These are phyloP conservation scores for Philantomba maxwellii DNA, from an alignment of 2,113 vertebrate species.

Conservation along the genomic window DNA sequence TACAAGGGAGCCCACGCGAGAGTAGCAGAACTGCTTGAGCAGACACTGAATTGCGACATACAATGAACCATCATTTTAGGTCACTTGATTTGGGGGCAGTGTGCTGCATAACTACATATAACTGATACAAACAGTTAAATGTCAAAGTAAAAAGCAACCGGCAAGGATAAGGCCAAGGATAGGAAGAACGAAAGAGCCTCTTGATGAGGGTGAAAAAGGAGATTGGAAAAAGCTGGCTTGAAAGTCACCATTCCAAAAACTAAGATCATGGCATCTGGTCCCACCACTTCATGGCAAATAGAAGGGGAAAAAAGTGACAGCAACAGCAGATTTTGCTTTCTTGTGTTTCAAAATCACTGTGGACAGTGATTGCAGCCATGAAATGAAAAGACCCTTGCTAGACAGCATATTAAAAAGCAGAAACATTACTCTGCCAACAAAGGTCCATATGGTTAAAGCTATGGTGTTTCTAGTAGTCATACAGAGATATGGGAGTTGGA, in stretches of 20 bases:
- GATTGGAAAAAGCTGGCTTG: background rate
- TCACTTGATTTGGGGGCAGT: background rate
- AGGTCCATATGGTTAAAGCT: background rate
- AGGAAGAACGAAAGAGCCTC: background rate
- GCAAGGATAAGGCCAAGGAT: background rate
- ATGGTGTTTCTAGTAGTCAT: background rate
- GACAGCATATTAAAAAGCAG: background rate
- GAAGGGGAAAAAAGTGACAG: background rate
- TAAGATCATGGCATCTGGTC: background rate
- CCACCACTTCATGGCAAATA: background rate
- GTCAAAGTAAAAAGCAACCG: background rate
- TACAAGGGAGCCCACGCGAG: fast-evolving
- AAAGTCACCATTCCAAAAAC: background rate
- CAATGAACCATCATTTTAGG: background rate
- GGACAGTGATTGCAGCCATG: background rate
- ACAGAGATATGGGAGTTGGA: background rate
- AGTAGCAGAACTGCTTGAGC: background rate
- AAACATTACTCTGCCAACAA: background rate
- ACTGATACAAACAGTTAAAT: background rate
- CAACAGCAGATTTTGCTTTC: background rate
- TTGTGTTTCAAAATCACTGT: background rate
- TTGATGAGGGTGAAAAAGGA: background rate
- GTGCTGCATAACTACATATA: background rate
- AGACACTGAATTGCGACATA: background rate
- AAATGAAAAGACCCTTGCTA: background rate